Base-by-base conservation (phyloP, 2,113 vertebrate genomes). In the Coreoperca whiteheadi region DNA sequence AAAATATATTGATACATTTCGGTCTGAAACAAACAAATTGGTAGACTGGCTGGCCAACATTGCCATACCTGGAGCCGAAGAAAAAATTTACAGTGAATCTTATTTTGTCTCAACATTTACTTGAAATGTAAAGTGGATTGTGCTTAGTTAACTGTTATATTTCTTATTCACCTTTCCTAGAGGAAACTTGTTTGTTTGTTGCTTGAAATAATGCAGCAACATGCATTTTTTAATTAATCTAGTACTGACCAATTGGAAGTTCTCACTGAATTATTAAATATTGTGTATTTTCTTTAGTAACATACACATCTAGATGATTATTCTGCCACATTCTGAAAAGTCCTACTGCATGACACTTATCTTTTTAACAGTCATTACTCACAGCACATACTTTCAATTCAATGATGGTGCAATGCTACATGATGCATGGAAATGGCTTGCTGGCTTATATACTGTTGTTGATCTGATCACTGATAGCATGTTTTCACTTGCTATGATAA, bases 401-500 rank as follows among this genome's bases (percentile, higher is more conserved):
- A 54, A 2, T 43, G n/a, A 65, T 25, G 8, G 50, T 63, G 34
- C 63, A 1, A 53, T 16, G 7, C 8, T 43, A 23, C 34, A 10
- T 18, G 18, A 48, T 30, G 28, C 16, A 18, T 0, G 21, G 32
- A 77, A 61, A 8, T 32, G 21, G 5, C 56, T 46, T 75, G 25
- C 51, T 39, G 66, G 21, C 20, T 83, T n/a, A 21, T 30, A 41
- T 59, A 28, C 18, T 18, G 50, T n/a, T 20, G 28, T 63, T 32
- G 9, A 68, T 73, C 48, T 51, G 63, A 56, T 87, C 53, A 69
- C n/a, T 28, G 56, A 53, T 71, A 2, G 34, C 21, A 46, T 67
- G 51, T 66, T 74, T 61, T 80, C 63, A 65, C 66, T n/a, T 18
- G 51, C 43, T 21, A 14, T 81, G 48, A 83, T 60, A 81, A 79